Evolutionary conservation across 1,140 invertebrate species (phyloP), one percentile per base, ranked within the genome.

Genomic region (Eriocheir sinensis): DNA sequence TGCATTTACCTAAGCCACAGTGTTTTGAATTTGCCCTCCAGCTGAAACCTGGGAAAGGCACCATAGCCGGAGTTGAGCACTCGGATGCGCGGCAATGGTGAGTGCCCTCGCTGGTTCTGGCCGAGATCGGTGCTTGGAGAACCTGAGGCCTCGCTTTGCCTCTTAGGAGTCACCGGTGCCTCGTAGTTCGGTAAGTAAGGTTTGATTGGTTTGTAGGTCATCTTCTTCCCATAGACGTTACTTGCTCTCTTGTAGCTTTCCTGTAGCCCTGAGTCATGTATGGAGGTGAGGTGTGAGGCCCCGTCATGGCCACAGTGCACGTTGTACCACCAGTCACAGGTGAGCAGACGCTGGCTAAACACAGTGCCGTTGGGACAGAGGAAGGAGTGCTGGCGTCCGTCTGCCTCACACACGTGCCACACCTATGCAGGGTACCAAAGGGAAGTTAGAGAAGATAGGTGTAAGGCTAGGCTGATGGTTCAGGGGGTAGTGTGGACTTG

Each of bases 361-460:
- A 96, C 34, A 38, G 96, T 96, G n/a, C 96, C 96, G 40, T 96
- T 96, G 36, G 96, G 96, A 80, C 96, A 96, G 21, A 96, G 80
- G 92, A 96, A 96, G 44, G 95, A 95, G n/a, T 94, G 90, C 32
- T 95, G 95, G 21, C 97, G 97, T 60, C 97, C 97, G 4, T 96
- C 96, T 96, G 97, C 97, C 34, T 95, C 85, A 93, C 97, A 97
- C 40, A 97, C 97, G 96, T 97, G 97, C 96, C 97, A 97, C 1
- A 97, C 97, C 97, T 97, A 95, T n/a, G 15, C 32, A 86, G 27
- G 34, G 44, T 8, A 48, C 4, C 12, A 72, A 72, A n/a, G 60
- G 60, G 27, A 72, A 21, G 27, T 72, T 12, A n/a, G 21, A n/a
- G 27, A 72, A 72, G 6, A 72, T n/a, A 72, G 44, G 15, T 48